Evolutionary conservation across 2,888 invertebrate species (phyloP).

Genomic region (Xestoiulus laeticollis): DNA sequence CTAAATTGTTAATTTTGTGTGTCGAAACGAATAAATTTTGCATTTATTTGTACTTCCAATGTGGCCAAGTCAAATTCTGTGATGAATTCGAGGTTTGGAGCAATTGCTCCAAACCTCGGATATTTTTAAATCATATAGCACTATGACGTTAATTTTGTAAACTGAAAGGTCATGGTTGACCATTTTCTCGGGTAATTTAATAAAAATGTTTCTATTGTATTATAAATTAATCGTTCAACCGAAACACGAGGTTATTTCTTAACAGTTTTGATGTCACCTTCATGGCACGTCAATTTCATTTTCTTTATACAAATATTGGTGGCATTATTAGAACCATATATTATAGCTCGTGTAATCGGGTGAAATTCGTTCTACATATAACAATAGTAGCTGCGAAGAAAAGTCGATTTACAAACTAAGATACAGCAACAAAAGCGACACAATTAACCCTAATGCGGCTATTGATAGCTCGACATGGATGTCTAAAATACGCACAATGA

Average conservation of each 20-base stretch:
- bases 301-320: not conserved
- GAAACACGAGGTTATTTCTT: not conserved
- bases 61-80: too few relatives aligned
- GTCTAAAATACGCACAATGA: conserved; percentile 22
- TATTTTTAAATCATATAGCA: too few relatives aligned
- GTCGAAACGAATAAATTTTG: too few relatives aligned
- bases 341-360: not conserved
- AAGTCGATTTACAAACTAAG: conserved; percentile 36
- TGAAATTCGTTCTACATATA: not conserved
- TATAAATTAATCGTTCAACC: not conserved
- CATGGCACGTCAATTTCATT: not conserved
- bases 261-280: not conserved
- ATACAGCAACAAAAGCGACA: conserved; percentile 32
- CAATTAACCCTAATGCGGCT: conserved; percentile 41
- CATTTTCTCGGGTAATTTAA: not conserved
- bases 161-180: not conserved
- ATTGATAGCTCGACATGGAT: conserved; percentile 41
- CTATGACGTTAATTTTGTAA: too few relatives aligned
- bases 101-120: too few relatives aligned
- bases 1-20: too few relatives aligned
- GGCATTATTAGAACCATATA: conserved; percentile 12
- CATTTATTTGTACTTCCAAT: too few relatives aligned
- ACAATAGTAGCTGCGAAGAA: not conserved
- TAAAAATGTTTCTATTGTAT: not conserved
- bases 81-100: too few relatives aligned